Percentiles rank a stretch among this genome's conserved stretches.
phyloP scores from a whole-genome alignment of 1,140 invertebrate genomes.

The Aleiodes sp. region DNA sequence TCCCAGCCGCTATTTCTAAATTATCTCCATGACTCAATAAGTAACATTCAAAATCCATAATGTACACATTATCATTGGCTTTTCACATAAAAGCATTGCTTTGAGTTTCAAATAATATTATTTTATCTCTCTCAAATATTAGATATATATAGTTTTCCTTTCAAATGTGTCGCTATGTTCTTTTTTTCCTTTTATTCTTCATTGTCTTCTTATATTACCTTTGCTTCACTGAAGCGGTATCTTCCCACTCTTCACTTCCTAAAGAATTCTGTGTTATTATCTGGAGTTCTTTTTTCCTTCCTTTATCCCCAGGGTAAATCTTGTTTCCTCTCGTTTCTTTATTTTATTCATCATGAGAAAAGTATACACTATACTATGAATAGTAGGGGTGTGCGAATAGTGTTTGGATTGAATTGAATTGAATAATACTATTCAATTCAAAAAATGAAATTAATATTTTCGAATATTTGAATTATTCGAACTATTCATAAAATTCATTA shows the following conservation, averaged over 20 bases:
- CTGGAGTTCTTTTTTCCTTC: background rate
- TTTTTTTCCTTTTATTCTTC: conserved; percentile 24
- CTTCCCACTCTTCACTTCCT: too few species aligned
- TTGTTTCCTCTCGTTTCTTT: background rate
- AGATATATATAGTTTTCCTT: conserved; percentile 3
- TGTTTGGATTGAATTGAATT: too few species aligned
- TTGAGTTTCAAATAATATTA: background rate
- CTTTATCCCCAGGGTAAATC: background rate
- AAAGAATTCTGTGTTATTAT: background rate
- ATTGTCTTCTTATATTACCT: background rate
- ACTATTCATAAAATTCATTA: too few species aligned
- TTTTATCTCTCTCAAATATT: background rate
- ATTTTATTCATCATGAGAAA: too few species aligned
- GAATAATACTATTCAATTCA: too few species aligned
- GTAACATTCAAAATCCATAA: background rate
- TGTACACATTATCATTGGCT: conserved; percentile 4
- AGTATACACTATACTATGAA: too few species aligned
- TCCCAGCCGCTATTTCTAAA: background rate
- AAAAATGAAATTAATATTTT: too few species aligned
- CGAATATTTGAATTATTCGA: too few species aligned
- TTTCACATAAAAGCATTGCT: conserved; percentile 1
- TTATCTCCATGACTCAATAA: background rate
- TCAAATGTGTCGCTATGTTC: background rate
- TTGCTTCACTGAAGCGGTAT: background rate
- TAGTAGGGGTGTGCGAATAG: too few species aligned